Evolutionary conservation across 2,113 vertebrate species (phyloP).

Genomic region (Dromaius novaehollandiae): DNA sequence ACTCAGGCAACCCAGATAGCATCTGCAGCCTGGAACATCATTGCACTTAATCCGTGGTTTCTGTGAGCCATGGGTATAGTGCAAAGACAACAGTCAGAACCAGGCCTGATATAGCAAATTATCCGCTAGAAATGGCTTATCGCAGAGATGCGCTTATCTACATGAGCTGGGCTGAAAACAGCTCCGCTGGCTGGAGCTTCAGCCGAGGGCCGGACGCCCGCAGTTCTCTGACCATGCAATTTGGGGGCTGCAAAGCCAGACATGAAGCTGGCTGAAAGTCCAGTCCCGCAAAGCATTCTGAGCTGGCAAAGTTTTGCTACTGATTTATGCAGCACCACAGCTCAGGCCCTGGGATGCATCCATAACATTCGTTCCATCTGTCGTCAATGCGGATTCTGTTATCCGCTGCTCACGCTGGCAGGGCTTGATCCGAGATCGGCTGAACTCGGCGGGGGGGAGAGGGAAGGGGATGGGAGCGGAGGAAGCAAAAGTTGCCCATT

Average conservation of each 20-base stretch:
- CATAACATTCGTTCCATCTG: constrained; percentile 68
- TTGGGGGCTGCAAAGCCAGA: constrained; percentile 53
- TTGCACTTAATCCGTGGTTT: constrained; percentile 11
- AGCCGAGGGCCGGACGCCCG: background rate
- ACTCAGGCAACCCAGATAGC: background rate
- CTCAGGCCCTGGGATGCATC: constrained; percentile 53
- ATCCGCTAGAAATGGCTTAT: constrained; percentile 24
- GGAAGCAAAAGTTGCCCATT: constrained; percentile 35
- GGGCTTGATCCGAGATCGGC: background rate
- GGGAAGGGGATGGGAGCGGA: constrained; percentile 5
- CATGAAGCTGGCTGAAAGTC: constrained; percentile 51
- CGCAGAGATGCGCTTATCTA: background rate
- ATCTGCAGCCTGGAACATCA: constrained; percentile 34
- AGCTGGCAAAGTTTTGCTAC: constrained; percentile 50
- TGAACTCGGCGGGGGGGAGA: background rate
- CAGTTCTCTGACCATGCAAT: background rate
- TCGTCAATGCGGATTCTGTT: constrained; percentile 51
- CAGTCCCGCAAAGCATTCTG: constrained; percentile 22
- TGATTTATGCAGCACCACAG: constrained; percentile 65
- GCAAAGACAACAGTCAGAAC: background rate
- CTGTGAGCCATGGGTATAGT: fast-evolving
- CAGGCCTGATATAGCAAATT: background rate
- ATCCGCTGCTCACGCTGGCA: constrained; percentile 6
- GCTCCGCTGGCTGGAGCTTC: constrained; percentile 23
- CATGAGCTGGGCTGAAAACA: constrained; percentile 1